These are phyloP conservation scores for Drosophila ambigua DNA, from an alignment of 1,140 invertebrate species.

Conservation along the genomic window DNA sequence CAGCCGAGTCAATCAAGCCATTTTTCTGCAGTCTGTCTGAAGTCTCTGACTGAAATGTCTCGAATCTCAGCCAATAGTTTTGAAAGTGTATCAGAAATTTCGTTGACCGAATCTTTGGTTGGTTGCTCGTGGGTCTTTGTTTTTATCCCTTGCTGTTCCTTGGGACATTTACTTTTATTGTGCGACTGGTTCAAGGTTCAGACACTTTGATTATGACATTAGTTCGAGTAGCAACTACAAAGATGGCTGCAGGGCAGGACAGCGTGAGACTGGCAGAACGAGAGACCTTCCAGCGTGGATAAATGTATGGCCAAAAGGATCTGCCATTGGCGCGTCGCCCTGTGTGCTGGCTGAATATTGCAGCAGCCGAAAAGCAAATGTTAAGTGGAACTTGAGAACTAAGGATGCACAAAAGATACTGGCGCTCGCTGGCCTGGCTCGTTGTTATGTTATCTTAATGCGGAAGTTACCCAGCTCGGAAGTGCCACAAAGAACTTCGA, in stretches of 20 bases:
- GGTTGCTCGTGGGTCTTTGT: no score
- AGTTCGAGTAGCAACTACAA: slow-evolving; percentile 8
- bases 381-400: slow-evolving; percentile 38
- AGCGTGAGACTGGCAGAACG: background rate
- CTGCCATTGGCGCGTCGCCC: slow-evolving; percentile 28
- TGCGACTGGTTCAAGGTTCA: slow-evolving; percentile 60
- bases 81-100: no score
- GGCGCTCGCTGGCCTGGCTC: slow-evolving; percentile 16
- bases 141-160: slow-evolving; percentile 12
- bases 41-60: no score
- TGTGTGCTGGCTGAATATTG: slow-evolving; percentile 45
- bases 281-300: slow-evolving; percentile 21
- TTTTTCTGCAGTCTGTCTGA: no score
- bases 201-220: slow-evolving; percentile 61
- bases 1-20: no score
- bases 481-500: slow-evolving; percentile 65
- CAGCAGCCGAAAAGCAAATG: slow-evolving; percentile 43
- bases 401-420: slow-evolving; percentile 53
- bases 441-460: slow-evolving; percentile 64
- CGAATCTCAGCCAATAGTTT: no score
- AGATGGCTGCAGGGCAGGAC: slow-evolving; percentile 27
- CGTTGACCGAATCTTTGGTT: no score
- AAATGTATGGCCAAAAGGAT: slow-evolving; percentile 37
- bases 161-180: slow-evolving; percentile 61
- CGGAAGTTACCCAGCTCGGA: slow-evolving; percentile 65